A percentile compares a stretch with the other conserved stretches of the same genome.
Conservation (phyloP, 2,888 invertebrate genomes). For the Diarsia rubi region DNA sequence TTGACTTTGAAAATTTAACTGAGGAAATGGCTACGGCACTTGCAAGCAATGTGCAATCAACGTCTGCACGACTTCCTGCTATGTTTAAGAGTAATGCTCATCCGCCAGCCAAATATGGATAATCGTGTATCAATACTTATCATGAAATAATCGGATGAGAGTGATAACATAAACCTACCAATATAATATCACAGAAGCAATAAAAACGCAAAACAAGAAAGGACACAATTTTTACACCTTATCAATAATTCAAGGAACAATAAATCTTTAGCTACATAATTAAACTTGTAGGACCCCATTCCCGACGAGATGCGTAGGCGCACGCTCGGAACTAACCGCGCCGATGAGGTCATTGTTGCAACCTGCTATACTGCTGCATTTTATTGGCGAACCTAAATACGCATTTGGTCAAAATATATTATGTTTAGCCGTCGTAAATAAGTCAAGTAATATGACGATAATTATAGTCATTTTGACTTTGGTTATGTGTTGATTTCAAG, state of each 20-base stretch:
- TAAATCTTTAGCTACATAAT: slow-evolving; percentile 43
- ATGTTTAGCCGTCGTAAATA: background rate
- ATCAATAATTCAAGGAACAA: slow-evolving; percentile 35
- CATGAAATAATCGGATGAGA: background rate
- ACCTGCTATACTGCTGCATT: slow-evolving; percentile 60
- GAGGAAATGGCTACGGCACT: slow-evolving; percentile 17
- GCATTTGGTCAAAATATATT: slow-evolving; percentile 37
- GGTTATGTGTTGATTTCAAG: background rate
- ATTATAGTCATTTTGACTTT: background rate
- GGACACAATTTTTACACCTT: background rate
- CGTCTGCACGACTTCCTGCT: slow-evolving; percentile 24
- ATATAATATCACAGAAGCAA: background rate
- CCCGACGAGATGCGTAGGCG: slow-evolving; percentile 61
- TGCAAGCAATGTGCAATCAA: slow-evolving; percentile 9
- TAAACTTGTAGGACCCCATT: slow-evolving; percentile 57
- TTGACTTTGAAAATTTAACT: slow-evolving; percentile 25
- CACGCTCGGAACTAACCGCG: slow-evolving; percentile 43
- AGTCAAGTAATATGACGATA: background rate
- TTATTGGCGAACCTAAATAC: slow-evolving; percentile 46
- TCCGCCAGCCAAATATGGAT: background rate
- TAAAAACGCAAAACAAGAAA: background rate
- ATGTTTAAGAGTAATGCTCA: background rate
- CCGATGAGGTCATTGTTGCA: slow-evolving; percentile 71
- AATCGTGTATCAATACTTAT: background rate
- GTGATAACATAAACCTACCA: background rate